A percentile compares a stretch with the other conserved stretches of the same genome.
Conservation (phyloP, 2,113 vertebrate species). For the Nestor notabilis region DNA sequence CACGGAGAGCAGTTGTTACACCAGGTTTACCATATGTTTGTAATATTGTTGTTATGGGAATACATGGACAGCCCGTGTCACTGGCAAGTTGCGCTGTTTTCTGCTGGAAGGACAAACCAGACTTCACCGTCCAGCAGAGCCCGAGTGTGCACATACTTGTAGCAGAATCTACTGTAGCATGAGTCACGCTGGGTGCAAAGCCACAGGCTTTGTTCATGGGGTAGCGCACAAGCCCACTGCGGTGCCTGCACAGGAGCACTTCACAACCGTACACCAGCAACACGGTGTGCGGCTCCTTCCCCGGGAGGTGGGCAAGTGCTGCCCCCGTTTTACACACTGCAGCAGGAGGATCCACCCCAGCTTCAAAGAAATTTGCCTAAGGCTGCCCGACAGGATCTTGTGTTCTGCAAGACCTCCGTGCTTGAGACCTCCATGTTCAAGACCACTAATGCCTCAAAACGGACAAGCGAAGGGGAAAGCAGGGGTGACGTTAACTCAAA, state of each 20-base stretch:
- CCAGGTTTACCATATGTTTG: conserved; percentile 42
- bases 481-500: not conserved
- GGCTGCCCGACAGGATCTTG: not conserved
- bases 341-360: not conserved
- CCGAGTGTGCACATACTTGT: not conserved
- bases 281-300: not conserved
- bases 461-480: not conserved
- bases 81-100: conserved; percentile 32
- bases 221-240: not conserved
- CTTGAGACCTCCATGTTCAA: not conserved
- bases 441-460: not conserved
- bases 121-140: not conserved
- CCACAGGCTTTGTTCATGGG: not conserved
- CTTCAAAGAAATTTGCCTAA: not conserved
- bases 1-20: not conserved
- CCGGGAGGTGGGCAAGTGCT: not conserved
- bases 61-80: conserved; percentile 4
- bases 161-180: not conserved
- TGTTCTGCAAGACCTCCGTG: not conserved
- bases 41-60: conserved; percentile 44
- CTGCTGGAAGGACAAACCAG: conserved; percentile 31
- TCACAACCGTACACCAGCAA: not conserved
- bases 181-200: not conserved
- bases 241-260: not conserved
- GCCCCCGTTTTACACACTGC: not conserved